Base-by-base conservation (phyloP, 1,140 invertebrate genomes). In the Leptopilina boulardi region DNA sequence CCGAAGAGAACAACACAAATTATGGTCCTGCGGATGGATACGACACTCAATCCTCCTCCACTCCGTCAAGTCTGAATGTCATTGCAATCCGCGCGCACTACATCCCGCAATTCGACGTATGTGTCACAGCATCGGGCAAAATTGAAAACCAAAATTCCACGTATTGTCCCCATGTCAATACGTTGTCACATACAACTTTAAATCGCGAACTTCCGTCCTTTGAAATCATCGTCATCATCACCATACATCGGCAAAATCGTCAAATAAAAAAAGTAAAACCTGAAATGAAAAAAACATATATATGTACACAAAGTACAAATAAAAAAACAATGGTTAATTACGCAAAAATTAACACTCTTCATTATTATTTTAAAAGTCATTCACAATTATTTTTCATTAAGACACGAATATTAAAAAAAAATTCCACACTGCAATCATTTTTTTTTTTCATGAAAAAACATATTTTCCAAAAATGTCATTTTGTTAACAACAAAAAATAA, bases 111-210 rank as follows among this genome's bases (percentile, higher is more conserved):
- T 82, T 83, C 82, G 83, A 86, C 84, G 82, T n/a, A n/a, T 77
- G 85, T 87, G 87, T 89, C 84, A 85, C 84, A 85, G n/a, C 81
- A 83, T 85, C 85, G 86, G 80, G 82, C 82, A 85, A 89, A 89
- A 88, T 90, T 89, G 88, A 89, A 89, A 89, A 89, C 86, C 88
- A 80, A 90, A 91, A 89, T 89, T 89, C 86, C 86, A 79, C 81
- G 83, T 83, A 91, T 90, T 91, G 89, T 91, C 84, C 85, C 79
- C 84, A 86, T 86, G 86, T 90, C 87, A 87, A 75, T 83, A 82
- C 85, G 83, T 26, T 89, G 85, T 86, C 86, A 87, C 79, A 70
- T 59, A 77, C 80, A 85, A 82, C 80, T 80, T 70, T 76, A 74
- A 74, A 81, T 78, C 76, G 73, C 82, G 78, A 38, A 80, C 75